Conservation (phyloP, 2,797 vertebrate genomes). For the Chelmon rostratus region DNA sequence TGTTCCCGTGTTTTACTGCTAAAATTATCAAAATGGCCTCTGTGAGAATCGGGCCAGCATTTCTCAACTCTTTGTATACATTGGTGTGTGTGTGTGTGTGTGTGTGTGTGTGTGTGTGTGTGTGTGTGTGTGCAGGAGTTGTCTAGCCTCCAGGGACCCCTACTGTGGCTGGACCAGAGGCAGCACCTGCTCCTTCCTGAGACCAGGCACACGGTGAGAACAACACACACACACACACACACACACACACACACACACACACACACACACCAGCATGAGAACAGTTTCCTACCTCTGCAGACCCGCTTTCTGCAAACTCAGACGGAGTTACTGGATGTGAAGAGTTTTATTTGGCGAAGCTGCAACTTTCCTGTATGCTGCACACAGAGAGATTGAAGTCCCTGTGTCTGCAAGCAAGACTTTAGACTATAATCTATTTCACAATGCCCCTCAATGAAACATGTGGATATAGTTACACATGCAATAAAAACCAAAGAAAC, state of each 20-base stretch:
- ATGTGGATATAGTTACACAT: neutral
- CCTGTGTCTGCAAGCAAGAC: neutral
- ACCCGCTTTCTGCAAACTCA: conserved; percentile 13
- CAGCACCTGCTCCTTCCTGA: conserved; percentile 93
- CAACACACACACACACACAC: conserved; percentile 5
- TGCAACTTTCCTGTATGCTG: conserved; percentile 9
- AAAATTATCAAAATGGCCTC: neutral
- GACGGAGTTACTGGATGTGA: neutral
- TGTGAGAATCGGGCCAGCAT: conserved; percentile 25
- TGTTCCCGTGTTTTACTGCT: neutral
- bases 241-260: conserved; percentile 6
- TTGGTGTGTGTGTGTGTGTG: conserved; percentile 27
- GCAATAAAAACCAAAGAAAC: neutral
- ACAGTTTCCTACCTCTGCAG: conserved; percentile 6
- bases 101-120: conserved; percentile 42
- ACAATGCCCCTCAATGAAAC: neutral
- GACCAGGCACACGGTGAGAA: conserved; percentile 91
- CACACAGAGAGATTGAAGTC: neutral
- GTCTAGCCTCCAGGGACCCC: conserved; percentile 93
- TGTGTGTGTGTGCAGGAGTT: conserved; percentile 86
- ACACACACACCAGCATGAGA: neutral
- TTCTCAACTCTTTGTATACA: conserved; percentile 11
- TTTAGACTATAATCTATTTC: neutral
- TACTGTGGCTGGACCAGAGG: conserved; percentile 96
- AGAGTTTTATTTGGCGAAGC: conserved; percentile 1